Percentiles rank a stretch among this genome's conserved stretches.
Conservation (phyloP, 37 sponge, comb jelly and placozoan species). For the Bolinopsis microptera region DNA sequence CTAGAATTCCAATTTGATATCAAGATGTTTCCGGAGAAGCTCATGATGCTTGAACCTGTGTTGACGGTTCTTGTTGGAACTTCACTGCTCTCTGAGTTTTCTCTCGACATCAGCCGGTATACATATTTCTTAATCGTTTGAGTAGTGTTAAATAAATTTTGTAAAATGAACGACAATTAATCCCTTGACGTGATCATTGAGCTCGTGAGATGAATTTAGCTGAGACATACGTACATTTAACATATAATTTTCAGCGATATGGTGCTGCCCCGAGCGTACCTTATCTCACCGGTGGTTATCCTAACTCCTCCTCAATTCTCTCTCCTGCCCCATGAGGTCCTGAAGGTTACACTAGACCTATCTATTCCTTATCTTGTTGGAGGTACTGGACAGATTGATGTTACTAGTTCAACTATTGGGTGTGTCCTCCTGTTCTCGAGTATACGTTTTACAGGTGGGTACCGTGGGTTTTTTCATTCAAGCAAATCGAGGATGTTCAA, state of each 20-base stretch:
- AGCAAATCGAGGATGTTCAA: no score
- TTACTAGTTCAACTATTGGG: not conserved
- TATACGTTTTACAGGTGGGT: not conserved
- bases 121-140: not conserved
- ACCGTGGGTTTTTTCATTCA: no score
- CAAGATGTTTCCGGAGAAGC: constrained; percentile 8
- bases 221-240: no score
- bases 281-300: not conserved
- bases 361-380: not conserved
- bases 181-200: no score
- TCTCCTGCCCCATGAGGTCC: constrained; percentile 1
- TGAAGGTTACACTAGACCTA: not conserved
- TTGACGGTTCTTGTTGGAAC: not conserved
- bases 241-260: no score
- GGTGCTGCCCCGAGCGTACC: not conserved
- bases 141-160: not conserved
- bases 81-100: not conserved
- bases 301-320: not conserved
- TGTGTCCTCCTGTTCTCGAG: not conserved
- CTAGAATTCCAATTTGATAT: not conserved
- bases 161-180: no score
- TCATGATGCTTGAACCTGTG: not conserved
- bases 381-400: not conserved
- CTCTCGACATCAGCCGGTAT: not conserved
- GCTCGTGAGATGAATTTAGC: no score